These are phyloP conservation scores for Brachionichthys hirsutus DNA, from an alignment of 2,113 vertebrate species.

Conservation along the genomic window DNA sequence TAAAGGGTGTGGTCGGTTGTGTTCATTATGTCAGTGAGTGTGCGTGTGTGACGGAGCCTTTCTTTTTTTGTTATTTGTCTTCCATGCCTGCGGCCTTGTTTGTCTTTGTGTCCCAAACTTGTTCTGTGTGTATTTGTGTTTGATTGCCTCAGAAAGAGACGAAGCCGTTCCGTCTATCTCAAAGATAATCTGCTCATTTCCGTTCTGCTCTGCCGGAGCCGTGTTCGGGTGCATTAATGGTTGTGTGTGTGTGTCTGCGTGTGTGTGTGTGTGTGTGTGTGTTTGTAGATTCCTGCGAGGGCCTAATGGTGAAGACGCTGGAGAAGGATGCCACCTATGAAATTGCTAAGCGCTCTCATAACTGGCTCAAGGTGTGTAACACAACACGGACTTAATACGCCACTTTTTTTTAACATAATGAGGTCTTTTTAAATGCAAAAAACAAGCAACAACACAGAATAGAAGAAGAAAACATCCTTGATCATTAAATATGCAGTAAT, in stretches of 20 bases:
- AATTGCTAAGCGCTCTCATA: slow-evolving; percentile 91
- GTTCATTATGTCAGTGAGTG: slow-evolving; percentile 5
- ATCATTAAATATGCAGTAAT: neutral
- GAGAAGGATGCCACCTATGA: slow-evolving; percentile 90
- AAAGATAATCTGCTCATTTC: slow-evolving; percentile 67
- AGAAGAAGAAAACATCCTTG: too few species aligned
- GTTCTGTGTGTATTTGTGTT: slow-evolving; percentile 25
- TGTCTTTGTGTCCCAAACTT: slow-evolving; percentile 2
- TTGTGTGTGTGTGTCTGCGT: slow-evolving; percentile 29
- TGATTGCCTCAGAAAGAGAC: slow-evolving; percentile 24
- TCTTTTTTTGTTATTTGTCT: neutral
- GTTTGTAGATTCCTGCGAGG: slow-evolving; percentile 87
- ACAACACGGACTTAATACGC: too few species aligned
- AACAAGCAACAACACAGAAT: too few species aligned
- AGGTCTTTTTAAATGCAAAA: too few species aligned
- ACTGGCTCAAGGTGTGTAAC: slow-evolving; percentile 88
- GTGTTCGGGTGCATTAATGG: slow-evolving; percentile 38
- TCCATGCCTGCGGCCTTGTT: slow-evolving; percentile 23
- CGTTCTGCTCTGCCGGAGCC: slow-evolving; percentile 29
- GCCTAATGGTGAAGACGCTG: slow-evolving; percentile 91
- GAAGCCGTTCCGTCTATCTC: slow-evolving; percentile 45
- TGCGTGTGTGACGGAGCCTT: neutral
- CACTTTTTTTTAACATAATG: too few species aligned
- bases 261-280: slow-evolving; percentile 33
- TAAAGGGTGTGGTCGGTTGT: slow-evolving; percentile 5